These are phyloP conservation scores for Rhyzopertha dominica DNA, from an alignment of 1,140 invertebrate genomes.

Conservation along the genomic window DNA sequence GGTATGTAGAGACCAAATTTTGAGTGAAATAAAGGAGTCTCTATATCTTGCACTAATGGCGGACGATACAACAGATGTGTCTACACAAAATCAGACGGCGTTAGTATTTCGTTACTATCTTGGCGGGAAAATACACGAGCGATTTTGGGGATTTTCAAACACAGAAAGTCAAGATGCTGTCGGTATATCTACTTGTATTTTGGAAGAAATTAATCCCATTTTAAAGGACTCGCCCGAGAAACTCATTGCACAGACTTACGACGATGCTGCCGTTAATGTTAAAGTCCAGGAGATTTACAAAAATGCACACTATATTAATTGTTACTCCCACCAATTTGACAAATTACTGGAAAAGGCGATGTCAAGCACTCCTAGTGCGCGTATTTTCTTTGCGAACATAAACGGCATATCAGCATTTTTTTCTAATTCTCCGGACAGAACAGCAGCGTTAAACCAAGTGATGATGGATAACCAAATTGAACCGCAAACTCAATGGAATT, in stretches of 20 bases:
- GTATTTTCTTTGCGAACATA: slow-evolving; percentile 31
- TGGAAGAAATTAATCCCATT: slow-evolving; percentile 28
- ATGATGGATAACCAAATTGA: slow-evolving; percentile 14
- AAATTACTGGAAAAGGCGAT: slow-evolving; percentile 36
- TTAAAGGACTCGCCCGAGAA: slow-evolving; percentile 31
- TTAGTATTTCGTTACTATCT: slow-evolving; percentile 34
- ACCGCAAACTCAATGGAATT: slow-evolving; percentile 17
- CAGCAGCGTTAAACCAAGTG: slow-evolving; percentile 14
- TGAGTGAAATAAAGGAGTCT: slow-evolving; percentile 29
- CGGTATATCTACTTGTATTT: slow-evolving; percentile 21
- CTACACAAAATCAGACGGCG: slow-evolving; percentile 28
- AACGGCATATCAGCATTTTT: slow-evolving; percentile 17
- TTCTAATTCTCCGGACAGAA: slow-evolving; percentile 15
- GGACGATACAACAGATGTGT: slow-evolving; percentile 39
- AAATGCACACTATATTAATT: slow-evolving; percentile 39
- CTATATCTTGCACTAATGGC: slow-evolving; percentile 31
- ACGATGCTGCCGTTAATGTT: no score
- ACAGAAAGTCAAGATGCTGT: slow-evolving; percentile 20
- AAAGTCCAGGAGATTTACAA: slow-evolving; percentile 34
- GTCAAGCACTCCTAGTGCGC: slow-evolving; percentile 24
- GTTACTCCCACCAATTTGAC: slow-evolving; percentile 41
- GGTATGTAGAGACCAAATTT: slow-evolving; percentile 31
- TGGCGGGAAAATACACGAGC: slow-evolving; percentile 24
- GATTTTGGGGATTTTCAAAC: slow-evolving; percentile 38
- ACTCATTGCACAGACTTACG: slow-evolving; percentile 40